Evolutionary conservation across 1,140 invertebrate genomes (phyloP), one percentile per base, ranked within the genome.

Genomic region (Ptiloglossa arizonensis): DNA sequence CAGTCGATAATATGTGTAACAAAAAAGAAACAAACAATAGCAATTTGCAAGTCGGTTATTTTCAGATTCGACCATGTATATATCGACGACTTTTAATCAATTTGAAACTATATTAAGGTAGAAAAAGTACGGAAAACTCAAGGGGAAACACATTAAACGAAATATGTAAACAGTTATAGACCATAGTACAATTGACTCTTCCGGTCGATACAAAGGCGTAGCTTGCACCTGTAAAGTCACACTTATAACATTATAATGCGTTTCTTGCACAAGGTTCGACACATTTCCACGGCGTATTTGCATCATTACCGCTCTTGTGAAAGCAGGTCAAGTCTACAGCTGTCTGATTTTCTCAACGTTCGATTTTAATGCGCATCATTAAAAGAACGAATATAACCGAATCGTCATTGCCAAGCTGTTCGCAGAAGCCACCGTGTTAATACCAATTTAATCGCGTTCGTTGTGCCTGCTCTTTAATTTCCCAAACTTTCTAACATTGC

Each of bases 351-450:
- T 73, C 50, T 44, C 54, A 32, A n/a, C 46, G 69, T 81, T 85
- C 79, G 82, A 83, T 85, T 83, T 85, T 73, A 46, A 81, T 56
- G 66, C 74, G 22, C 57, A 72, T 81, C 73, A 84, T 78, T 84
- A 83, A 83, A 82, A 72, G 59, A 32, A 59, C 81, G 59, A 48
- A 57, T 81, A 84, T 81, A 84, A 70, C 68, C 24, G 24, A 11
- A 59, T 69, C 54, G 60, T 56, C 60, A 52, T 75, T 50, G 44
- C 17, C 62, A 0, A 52, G 66, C 63, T 22, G 67, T 67, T 68
- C 32, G 32, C 46, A 46, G 35, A 50, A 29, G 52, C 35, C 38
- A 29, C 48, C 54, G 44, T 52, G 38, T 38, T 19, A n/a, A 38
- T 48, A 38, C 41, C 46, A 32, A 38, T 57, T 35, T 5, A 24